Evolutionary conservation across 1,140 invertebrate genomes (phyloP).

Genomic region (Batillaria attramentaria): DNA sequence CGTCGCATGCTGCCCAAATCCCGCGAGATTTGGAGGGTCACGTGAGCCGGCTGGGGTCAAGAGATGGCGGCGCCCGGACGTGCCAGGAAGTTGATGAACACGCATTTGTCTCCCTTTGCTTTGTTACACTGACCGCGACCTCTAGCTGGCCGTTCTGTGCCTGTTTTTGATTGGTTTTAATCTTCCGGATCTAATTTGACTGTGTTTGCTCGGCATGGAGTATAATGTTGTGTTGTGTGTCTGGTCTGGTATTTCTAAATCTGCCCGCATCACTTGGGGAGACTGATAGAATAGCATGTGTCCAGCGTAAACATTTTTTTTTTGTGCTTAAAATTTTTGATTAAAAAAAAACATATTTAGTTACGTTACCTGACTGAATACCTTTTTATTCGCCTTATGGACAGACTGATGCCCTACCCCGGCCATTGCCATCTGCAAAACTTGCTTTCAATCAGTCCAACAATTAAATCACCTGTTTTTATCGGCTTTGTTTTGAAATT

Average conservation of each 20-base stretch:
- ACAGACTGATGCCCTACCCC: no score
- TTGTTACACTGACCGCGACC: background rate
- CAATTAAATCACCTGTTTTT: no score
- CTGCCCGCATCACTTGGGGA: background rate
- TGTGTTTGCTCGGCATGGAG: background rate
- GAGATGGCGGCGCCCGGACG: constrained; percentile 19
- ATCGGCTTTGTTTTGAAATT: no score
- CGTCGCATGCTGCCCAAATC: constrained; percentile 18
- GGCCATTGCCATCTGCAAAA: no score
- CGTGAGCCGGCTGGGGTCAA: background rate
- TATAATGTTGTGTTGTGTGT: background rate
- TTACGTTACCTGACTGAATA: no score
- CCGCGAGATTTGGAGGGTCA: constrained; percentile 17
- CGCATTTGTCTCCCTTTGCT: constrained; percentile 15
- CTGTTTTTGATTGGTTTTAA: background rate
- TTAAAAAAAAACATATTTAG: no score
- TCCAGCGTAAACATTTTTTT: no score
- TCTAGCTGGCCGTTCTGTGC: background rate
- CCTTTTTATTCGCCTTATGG: no score
- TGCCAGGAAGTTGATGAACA: background rate
- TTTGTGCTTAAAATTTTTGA: no score
- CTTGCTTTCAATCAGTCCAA: no score
- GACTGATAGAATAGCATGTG: background rate
- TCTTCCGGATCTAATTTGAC: background rate
- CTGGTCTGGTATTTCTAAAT: no score